Percentiles rank a stretch among this genome's conserved stretches.
These are phyloP conservation scores for Cynodonichthys magdalenae DNA, from an alignment of 2,797 vertebrate genomes.

Conservation along the genomic window DNA sequence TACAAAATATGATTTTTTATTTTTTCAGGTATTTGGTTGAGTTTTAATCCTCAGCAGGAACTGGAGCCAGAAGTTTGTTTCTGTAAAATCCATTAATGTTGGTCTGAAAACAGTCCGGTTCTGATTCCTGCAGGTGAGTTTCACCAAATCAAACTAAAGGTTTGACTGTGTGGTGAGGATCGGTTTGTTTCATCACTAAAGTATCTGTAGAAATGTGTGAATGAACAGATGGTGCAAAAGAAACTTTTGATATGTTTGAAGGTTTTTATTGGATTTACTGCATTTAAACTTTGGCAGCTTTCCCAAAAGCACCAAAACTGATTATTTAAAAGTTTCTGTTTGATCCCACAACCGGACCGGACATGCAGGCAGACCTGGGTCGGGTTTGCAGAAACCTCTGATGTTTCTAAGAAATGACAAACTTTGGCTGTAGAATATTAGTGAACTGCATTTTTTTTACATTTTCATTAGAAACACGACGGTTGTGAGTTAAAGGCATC, in stretches of 20 bases:
- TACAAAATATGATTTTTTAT: no score
- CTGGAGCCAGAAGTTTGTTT: no score
- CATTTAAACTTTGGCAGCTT: slow-evolving; percentile 8
- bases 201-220: slow-evolving; percentile 2
- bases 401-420: neutral
- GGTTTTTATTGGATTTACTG: slow-evolving; percentile 20
- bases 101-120: neutral
- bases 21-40: neutral
- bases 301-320: slow-evolving; percentile 13
- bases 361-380: neutral
- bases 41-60: neutral
- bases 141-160: neutral
- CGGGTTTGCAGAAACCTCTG: neutral
- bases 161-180: no score
- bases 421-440: slow-evolving; percentile 6
- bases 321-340: slow-evolving; percentile 11
- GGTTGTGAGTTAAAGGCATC: no score
- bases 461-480: no score
- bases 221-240: slow-evolving; percentile 12
- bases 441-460: slow-evolving; percentile 10
- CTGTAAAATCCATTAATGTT: neutral
- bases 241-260: slow-evolving; percentile 33
- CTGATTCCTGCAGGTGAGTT: slow-evolving; percentile 23
- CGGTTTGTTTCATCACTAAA: no score
- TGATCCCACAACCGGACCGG: slow-evolving; percentile 2